Evolutionary conservation across 2,113 vertebrate genomes (phyloP), one percentile per base, ranked within the genome.

Genomic region (Archocentrus centrarchus): DNA sequence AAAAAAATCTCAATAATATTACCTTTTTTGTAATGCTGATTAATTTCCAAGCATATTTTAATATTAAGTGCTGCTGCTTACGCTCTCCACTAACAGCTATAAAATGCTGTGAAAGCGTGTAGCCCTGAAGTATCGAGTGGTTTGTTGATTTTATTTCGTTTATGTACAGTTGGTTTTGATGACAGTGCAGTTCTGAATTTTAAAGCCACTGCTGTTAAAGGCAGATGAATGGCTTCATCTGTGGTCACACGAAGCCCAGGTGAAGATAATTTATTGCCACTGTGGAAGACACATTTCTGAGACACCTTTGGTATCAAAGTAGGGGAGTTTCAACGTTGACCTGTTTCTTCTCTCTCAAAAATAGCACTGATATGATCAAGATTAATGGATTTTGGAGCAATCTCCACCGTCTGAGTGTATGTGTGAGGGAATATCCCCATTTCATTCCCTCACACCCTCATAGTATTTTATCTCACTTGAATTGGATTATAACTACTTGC

Each of bases 291-390:
- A 92, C 86, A 32, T 90, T 93, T 93, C 90, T 93, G 86, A 94
- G 91, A 87, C 81, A 87, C 83, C 86, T 78, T 78, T 60, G 75
- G 86, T 86, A 86, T 94, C 90, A 94, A 88, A 91, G 58, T 87
- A 88, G 84, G 83, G 60, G 59, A 91, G 92, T 93, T 92, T 93
- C 88, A 90, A 92, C 87, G 70, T 91, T 95, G 95, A 95, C 95
- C 95, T 91, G 94, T 84, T 96, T 96, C 94, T 93, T 63, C 84
- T 89, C 87, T 81, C 93, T 96, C 93, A 93, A 95, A 95, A 96
- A 96, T 96, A 96, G 94, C 95, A 94, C 93, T 93, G 91, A 94
- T 94, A 91, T 92, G 94, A 96, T 84, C 90, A 95, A 94, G 95
- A 96, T 96, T 84, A 95, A 96, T 96, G 91, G 91, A 81, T 39